These are phyloP conservation scores for Nomada fucata DNA, from an alignment of 2,888 invertebrate genomes.

Conservation along the genomic window DNA sequence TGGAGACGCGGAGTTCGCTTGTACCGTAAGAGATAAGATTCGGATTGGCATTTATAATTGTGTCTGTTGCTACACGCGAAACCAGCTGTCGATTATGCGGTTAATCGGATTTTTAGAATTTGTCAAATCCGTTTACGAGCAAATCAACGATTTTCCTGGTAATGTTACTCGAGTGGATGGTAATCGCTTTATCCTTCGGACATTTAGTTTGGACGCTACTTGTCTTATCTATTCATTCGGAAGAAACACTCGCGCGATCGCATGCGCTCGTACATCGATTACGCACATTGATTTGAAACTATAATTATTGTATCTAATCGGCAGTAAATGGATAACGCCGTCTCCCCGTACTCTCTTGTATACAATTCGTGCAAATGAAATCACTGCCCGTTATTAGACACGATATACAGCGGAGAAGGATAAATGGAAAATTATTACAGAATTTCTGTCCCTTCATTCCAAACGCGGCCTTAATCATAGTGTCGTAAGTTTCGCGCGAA, in stretches of 20 bases:
- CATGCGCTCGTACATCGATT: conserved; percentile 3
- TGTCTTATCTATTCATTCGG: background rate
- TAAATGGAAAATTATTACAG: background rate
- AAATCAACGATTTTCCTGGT: background rate
- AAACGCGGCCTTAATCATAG: background rate
- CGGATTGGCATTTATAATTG: conserved; percentile 41
- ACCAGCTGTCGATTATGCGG: background rate
- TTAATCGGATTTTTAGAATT: background rate
- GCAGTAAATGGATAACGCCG: background rate
- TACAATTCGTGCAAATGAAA: background rate
- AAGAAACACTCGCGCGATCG: background rate
- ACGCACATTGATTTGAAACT: conserved; percentile 7
- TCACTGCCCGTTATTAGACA: background rate
- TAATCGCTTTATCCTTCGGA: background rate
- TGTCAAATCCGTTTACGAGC: background rate
- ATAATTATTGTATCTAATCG: background rate
- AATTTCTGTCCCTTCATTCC: background rate
- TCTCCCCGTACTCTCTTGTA: background rate
- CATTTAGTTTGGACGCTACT: background rate
- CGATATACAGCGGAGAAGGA: background rate
- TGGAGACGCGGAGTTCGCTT: conserved; percentile 24
- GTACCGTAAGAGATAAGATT: conserved; percentile 58
- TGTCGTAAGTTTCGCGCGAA: background rate
- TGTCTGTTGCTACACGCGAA: conserved; percentile 25
- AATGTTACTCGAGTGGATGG: background rate